Base-by-base conservation (phyloP, 2,113 vertebrate species). In the Gasterosteus nipponicus region DNA sequence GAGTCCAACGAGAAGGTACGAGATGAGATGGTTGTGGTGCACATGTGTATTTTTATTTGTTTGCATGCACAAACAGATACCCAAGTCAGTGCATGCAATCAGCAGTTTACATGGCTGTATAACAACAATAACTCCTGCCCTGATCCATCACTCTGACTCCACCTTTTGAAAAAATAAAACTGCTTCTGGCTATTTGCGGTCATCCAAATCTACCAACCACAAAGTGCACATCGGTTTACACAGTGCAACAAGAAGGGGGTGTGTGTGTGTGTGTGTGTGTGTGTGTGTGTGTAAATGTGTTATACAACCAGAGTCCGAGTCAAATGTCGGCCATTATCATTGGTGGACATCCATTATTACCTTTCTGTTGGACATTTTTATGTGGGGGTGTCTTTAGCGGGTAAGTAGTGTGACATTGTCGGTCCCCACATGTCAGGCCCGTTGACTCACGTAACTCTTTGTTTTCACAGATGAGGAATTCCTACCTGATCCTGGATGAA, bases 401-500 rank as follows among this genome's bases (percentile, higher is more conserved):
- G 33, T 46, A 59, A 69, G 41, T 35, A 64, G 26, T 42, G 44
- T 9, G 18, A 42, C 16, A 11, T 1, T 59, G 42, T n/a, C 46
- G 1, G 2, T 2, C 60, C 58, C 54, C 7, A 49, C 44, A 63
- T 64, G 58, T 1, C 22, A 44, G 29, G 14, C 3, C 10, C 1
- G 33, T 1, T 7, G 4, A 57, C 4, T 16, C 2, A 12, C 31
- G 38, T 47, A 35, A 51, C 14, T 87, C 84, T 64, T 26, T 69
- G 12, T 64, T 66, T 75, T 92, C 88, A 71, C 92, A 99, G 97
- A 99, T 99, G 98, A 96, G 95, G 86, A 96, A 99, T 84, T 99
- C 97, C 26, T 99, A 99, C 78, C 93, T 99, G 64, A 97, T 99
- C 91, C 92, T 99, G 89, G 98, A 99, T 93, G 98, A 99, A 95